A percentile compares a stretch with the other conserved stretches of the same genome.
phyloP scores from a whole-genome alignment of 2,113 vertebrate species.

The Pterocles orientalis region DNA sequence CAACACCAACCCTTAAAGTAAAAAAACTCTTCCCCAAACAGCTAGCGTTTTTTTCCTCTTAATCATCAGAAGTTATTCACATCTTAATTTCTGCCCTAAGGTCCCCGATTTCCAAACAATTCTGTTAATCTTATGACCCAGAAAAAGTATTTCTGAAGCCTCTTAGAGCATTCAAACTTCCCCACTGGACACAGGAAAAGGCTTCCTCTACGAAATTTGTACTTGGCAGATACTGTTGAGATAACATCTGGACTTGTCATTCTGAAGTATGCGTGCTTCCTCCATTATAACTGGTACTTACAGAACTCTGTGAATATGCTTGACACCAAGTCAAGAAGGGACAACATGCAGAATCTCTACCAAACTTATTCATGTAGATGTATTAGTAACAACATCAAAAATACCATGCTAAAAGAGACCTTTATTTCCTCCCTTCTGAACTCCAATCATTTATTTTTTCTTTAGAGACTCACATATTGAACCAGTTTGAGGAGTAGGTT shows the following conservation, averaged over 20 bases:
- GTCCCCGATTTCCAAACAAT: not conserved
- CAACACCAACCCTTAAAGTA: not conserved
- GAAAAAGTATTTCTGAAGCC: not conserved
- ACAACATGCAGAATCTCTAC: not conserved
- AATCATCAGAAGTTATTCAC: not conserved
- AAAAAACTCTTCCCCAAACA: not conserved
- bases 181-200: not conserved
- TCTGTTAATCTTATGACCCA: not conserved
- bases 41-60: not conserved
- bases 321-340: not conserved
- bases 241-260: not conserved
- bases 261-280: not conserved
- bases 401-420: not conserved
- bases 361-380: not conserved
- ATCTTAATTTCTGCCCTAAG: not conserved
- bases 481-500: not conserved
- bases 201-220: not conserved
- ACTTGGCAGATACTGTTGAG: not conserved
- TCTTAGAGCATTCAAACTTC: not conserved
- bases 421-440: not conserved
- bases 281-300: not conserved
- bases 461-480: not conserved
- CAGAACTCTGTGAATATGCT: not conserved
- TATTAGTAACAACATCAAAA: not conserved
- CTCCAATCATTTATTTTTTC: accelerated